Evolutionary conservation across 2,113 vertebrate species (phyloP).

Genomic region (Siniperca knerii): DNA sequence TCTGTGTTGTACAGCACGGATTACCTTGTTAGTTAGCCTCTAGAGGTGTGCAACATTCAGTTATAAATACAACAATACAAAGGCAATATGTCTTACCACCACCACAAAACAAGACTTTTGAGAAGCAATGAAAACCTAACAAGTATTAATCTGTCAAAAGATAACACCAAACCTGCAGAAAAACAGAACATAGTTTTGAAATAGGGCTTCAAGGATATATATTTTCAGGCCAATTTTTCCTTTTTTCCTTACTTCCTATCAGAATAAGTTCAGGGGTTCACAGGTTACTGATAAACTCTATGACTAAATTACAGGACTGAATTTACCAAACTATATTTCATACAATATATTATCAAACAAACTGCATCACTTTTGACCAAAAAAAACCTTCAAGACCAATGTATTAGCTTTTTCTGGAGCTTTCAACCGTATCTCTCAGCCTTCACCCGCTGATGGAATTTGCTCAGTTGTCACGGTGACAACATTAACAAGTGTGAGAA

Average conservation of each 20-base stretch:
- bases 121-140: not conserved
- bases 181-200: conserved; percentile 32
- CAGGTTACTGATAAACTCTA: not conserved
- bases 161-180: conserved; percentile 4
- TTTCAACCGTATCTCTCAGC: not conserved
- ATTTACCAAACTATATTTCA: not conserved
- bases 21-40: conserved; percentile 35
- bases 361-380: not conserved
- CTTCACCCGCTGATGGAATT: not conserved
- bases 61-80: conserved; percentile 1
- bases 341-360: not conserved
- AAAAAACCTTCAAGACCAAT: not conserved
- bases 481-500: too few species aligned
- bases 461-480: too few species aligned
- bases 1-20: not conserved
- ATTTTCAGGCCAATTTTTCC: not conserved
- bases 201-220: conserved; percentile 25
- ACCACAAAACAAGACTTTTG: not conserved
- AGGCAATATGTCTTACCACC: not conserved
- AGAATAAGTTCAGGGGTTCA: not conserved
- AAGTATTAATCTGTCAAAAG: conserved; percentile 1
- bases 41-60: conserved; percentile 1
- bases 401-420: not conserved
- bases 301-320: not conserved
- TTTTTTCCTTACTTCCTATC: not conserved